Evolutionary conservation across 2,797 vertebrate species (phyloP).

Genomic region (Limnodromus scolopaceus): DNA sequence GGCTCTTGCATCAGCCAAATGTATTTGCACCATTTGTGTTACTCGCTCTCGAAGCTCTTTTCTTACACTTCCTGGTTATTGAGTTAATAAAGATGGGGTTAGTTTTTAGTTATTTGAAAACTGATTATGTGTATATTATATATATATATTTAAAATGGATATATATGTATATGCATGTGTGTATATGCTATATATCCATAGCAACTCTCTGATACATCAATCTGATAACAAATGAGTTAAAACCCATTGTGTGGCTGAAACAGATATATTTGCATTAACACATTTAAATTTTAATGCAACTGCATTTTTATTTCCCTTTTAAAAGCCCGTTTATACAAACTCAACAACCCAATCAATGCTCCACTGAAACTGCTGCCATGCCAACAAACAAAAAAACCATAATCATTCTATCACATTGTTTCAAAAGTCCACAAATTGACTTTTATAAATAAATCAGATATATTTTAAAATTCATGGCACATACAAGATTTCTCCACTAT

Average conservation of each 20-base stretch:
- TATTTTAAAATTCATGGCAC: neutral
- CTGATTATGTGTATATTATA: neutral
- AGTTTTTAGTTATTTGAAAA: neutral
- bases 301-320: neutral
- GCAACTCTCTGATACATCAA: neutral
- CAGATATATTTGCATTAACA: neutral
- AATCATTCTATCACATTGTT: neutral
- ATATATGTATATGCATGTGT: accelerated
- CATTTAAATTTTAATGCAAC: neutral
- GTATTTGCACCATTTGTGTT: neutral
- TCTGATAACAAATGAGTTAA: neutral
- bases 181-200: neutral
- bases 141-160: neutral
- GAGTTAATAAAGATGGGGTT: neutral
- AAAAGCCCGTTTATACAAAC: neutral
- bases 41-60: neutral
- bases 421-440: neutral
- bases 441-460: neutral
- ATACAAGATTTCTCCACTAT: neutral
- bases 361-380: neutral
- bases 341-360: neutral
- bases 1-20: neutral
- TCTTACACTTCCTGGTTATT: neutral
- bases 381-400: neutral
- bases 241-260: neutral